Base-by-base conservation (phyloP, 2,888 invertebrate species). In the Parochlus steinenii region DNA sequence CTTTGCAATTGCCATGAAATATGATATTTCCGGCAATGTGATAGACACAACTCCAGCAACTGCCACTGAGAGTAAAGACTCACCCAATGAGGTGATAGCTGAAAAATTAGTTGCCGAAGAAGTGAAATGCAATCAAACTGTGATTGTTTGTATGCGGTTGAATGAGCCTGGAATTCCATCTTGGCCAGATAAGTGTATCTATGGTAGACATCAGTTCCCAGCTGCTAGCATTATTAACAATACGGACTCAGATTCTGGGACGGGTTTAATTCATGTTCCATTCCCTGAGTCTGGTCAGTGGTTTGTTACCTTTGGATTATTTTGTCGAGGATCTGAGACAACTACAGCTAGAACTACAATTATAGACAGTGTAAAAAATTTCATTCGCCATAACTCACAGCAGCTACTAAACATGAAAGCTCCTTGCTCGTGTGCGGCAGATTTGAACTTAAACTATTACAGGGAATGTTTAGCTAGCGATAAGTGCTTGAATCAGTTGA, bases 271-370 rank as follows among this genome's bases (percentile, higher is more conserved):
- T 11, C 66, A 73, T 40, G 68, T 81, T 18, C 89, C 89, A 1
- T 90, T 73, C 49, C 89, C 89, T 0, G 83, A 85, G 47, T 71
- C 76, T 19, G 89, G 89, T 0, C 60, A 61, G 23, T 90, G 87
- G 86, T 83, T 78, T 58, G 53, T 85, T 12, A 74, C 76, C 2
- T 58, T 86, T 41, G 67, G 70, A 30, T 57, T 81, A 32, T 77
- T 74, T 49, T 83, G 82, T 46, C 66, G 69, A 62, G 16, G 64
- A 62, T 49, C 52, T 44, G 12, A 20, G 15, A 30, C 36, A 3
- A 15, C 34, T n/a, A 67, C 47, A 48, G 62, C 54, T 3, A 47
- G 52, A 3, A 48, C 49, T 3, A 48, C 50, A 20, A 52, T 52
- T 20, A 55, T 56, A 15, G 56, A 56, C 34, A 57, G 54, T 37